Conservation (phyloP, 2,113 vertebrate genomes). For the Bubo bubo region DNA sequence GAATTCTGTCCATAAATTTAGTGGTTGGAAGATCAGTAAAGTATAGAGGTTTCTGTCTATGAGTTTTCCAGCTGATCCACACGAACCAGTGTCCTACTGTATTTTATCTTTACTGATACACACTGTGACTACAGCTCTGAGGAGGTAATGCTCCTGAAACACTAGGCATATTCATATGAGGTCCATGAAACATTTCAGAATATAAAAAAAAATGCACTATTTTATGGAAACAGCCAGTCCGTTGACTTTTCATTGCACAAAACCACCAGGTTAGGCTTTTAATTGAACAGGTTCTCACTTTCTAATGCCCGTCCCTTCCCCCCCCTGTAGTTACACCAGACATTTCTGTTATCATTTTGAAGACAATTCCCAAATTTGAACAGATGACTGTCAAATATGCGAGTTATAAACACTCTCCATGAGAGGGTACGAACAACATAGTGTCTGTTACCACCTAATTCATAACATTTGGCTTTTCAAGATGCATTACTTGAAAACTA, state of each 20-base stretch:
- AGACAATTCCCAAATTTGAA: not conserved
- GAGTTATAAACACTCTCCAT: not conserved
- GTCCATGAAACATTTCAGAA: slow-evolving; percentile 68
- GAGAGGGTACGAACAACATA: not conserved
- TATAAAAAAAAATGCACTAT: slow-evolving; percentile 43
- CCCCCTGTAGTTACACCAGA: not conserved
- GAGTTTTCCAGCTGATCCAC: not conserved
- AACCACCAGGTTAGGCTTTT: slow-evolving; percentile 59
- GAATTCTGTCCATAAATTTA: not conserved
- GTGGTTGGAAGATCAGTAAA: not conserved
- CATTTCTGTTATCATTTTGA: not conserved
- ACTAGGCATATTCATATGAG: slow-evolving; percentile 61
- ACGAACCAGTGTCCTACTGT: not conserved
- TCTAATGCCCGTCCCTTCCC: not conserved
- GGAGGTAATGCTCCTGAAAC: slow-evolving; percentile 72
- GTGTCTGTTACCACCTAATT: not conserved
- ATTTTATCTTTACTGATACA: slow-evolving; percentile 75
- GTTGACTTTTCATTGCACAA: slow-evolving; percentile 69
- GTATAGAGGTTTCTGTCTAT: not conserved
- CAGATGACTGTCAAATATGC: not conserved
- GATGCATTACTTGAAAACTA: not conserved
- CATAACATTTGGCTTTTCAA: not conserved
- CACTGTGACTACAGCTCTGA: slow-evolving; percentile 63
- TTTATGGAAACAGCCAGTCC: slow-evolving; percentile 68
- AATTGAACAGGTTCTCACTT: slow-evolving; percentile 61